phyloP scores from a whole-genome alignment of 2,113 vertebrate species.

The Pelobates fuscus region DNA sequence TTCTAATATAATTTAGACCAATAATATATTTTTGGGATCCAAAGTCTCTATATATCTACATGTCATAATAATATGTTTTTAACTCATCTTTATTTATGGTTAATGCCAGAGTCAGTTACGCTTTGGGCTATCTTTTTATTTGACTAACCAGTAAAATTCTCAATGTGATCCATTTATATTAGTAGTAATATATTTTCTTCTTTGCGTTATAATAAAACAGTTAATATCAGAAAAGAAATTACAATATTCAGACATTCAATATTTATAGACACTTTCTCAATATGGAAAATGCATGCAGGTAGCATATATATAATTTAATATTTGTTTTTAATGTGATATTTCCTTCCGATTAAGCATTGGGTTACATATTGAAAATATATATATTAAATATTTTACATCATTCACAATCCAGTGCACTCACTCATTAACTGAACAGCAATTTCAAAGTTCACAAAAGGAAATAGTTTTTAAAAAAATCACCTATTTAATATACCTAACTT shows the following conservation, averaged over 20 bases:
- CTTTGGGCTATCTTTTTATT: background rate
- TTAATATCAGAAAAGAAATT: background rate
- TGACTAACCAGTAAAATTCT: background rate
- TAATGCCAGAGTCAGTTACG: background rate
- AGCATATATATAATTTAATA: too few species aligned
- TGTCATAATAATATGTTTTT: background rate
- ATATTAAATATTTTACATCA: too few species aligned
- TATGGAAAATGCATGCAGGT: background rate
- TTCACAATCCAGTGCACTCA: too few species aligned
- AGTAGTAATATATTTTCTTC: background rate
- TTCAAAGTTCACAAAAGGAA: too few species aligned
- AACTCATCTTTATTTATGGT: background rate
- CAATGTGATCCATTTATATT: background rate
- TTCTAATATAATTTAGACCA: background rate
- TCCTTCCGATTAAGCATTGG: too few species aligned
- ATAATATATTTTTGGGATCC: background rate
- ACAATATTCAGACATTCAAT: slow-evolving; percentile 13
- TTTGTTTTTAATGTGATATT: too few species aligned
- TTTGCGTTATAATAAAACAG: background rate
- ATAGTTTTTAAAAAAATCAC: too few species aligned
- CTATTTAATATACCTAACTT: too few species aligned
- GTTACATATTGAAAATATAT: too few species aligned
- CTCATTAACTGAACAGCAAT: too few species aligned
- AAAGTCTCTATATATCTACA: background rate
- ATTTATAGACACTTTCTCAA: background rate